Percentiles rank a stretch among this genome's conserved stretches.
phyloP scores from a whole-genome alignment of 2,113 vertebrate species.

The Nannospalax galili region DNA sequence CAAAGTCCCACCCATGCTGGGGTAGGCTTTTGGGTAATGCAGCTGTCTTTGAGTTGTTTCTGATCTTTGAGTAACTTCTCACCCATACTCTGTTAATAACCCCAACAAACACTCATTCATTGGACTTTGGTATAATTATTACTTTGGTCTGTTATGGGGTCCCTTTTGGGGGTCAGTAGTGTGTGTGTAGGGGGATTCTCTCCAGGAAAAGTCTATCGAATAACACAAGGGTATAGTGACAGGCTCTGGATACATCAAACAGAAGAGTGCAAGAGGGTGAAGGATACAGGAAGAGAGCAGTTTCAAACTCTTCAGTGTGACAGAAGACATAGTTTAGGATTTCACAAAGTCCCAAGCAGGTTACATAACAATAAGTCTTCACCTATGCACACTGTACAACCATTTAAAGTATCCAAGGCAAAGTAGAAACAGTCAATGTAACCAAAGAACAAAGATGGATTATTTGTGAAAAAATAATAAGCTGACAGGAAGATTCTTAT shows the following conservation, averaged over 20 bases:
- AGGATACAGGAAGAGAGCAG: background rate
- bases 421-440: background rate
- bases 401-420: background rate
- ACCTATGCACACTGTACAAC: rapidly evolving
- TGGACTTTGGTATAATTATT: background rate
- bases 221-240: rapidly evolving
- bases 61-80: background rate
- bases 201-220: background rate
- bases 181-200: background rate
- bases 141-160: background rate
- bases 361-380: rapidly evolving
- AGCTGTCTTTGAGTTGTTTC: no score
- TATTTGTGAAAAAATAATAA: background rate
- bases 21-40: no score
- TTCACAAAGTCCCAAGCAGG: background rate
- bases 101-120: background rate
- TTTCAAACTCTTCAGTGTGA: background rate
- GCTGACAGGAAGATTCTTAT: background rate
- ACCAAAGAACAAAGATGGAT: background rate
- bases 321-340: rapidly evolving
- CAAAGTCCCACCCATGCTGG: no score
- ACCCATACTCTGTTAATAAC: background rate
- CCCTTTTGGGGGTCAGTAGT: background rate
- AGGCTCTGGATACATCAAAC: no score
- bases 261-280: background rate